Evolutionary conservation across 1,140 invertebrate genomes (phyloP).

Genomic region (Drosophila subobscura): DNA sequence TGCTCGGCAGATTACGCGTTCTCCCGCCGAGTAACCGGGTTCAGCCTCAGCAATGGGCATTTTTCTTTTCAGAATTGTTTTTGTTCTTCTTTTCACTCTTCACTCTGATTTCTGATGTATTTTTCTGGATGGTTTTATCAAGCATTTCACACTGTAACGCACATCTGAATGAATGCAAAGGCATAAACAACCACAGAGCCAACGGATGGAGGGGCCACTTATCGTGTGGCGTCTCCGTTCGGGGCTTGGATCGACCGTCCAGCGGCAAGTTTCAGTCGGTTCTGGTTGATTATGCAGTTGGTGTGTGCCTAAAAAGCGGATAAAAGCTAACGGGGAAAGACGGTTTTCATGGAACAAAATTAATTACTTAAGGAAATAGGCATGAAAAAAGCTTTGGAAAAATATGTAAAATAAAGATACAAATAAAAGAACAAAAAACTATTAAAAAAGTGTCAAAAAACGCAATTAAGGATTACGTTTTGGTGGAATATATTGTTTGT

Average conservation of each 20-base stretch:
- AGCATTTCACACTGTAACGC: slow-evolving; percentile 17
- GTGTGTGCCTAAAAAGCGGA: slow-evolving; percentile 11
- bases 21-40: background rate
- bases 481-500: background rate
- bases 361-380: background rate
- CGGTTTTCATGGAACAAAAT: background rate
- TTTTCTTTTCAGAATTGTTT: background rate
- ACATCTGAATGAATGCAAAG: slow-evolving; percentile 14
- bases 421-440: background rate
- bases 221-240: slow-evolving; percentile 17
- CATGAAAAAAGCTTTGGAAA: background rate
- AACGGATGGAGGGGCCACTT: slow-evolving; percentile 1
- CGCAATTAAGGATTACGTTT: background rate
- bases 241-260: slow-evolving; percentile 4
- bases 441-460: background rate
- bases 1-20: background rate
- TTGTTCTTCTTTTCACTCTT: no score
- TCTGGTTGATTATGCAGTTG: slow-evolving; percentile 7
- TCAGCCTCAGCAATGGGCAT: slow-evolving; percentile 8
- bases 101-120: slow-evolving; percentile 10
- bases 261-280: slow-evolving; percentile 27
- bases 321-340: background rate
- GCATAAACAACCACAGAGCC: slow-evolving; percentile 8
- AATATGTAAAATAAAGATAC: background rate
- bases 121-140: slow-evolving; percentile 16